Evolutionary conservation across 2,888 invertebrate species (phyloP).

Genomic region (Rhagonycha lutea): DNA sequence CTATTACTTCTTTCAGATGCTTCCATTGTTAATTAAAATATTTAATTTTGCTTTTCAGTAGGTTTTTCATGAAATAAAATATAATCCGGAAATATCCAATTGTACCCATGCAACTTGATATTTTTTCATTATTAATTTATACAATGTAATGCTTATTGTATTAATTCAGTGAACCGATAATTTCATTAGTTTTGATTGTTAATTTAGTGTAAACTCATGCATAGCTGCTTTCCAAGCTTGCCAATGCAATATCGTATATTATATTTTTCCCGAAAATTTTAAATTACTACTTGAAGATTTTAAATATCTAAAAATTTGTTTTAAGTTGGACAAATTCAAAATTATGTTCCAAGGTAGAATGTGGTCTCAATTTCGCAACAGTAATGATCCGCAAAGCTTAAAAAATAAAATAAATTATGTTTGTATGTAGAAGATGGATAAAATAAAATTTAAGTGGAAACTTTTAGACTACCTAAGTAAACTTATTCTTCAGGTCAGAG

Average conservation of each 20-base stretch:
- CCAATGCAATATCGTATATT: neutral
- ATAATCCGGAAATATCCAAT: neutral
- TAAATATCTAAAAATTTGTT: neutral
- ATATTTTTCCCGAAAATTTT: neutral
- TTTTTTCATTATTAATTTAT: neutral
- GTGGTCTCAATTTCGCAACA: neutral
- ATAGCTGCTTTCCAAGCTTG: neutral
- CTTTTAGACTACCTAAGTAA: neutral
- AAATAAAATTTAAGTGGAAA: neutral
- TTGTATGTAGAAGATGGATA: neutral
- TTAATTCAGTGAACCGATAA: neutral
- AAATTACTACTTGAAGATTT: neutral
- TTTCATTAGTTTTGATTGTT: neutral
- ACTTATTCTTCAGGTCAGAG: neutral
- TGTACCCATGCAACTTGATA: neutral
- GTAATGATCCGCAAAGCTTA: neutral
- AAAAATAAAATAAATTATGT: neutral
- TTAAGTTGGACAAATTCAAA: neutral
- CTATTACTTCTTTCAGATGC: neutral
- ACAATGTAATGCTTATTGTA: neutral
- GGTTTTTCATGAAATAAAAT: neutral
- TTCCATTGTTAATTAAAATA: neutral
- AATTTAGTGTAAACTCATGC: neutral
- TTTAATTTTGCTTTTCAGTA: neutral
- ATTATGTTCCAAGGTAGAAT: neutral